These are phyloP conservation scores for Butorides virescens DNA, from an alignment of 2,113 vertebrate species.

Conservation along the genomic window DNA sequence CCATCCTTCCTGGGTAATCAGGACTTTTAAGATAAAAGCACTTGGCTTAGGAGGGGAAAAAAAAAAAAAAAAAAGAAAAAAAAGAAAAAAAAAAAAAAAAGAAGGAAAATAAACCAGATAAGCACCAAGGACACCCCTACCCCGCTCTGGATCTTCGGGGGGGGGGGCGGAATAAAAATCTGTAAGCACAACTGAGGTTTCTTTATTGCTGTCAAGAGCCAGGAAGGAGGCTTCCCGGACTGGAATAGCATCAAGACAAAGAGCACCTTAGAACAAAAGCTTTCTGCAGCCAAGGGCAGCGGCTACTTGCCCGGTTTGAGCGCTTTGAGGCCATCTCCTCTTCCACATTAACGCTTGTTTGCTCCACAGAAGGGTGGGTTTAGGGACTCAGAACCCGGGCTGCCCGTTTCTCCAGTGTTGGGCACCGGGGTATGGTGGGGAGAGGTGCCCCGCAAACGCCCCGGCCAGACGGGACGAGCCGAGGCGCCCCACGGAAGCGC, in stretches of 20 bases:
- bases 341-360: not conserved
- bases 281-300: slow-evolving; percentile 38
- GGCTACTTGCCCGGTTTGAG: not conserved
- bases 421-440: not conserved
- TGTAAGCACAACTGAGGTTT: slow-evolving; percentile 14
- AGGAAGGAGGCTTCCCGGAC: slow-evolving; percentile 39
- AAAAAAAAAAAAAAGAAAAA: rapidly evolving
- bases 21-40: slow-evolving; percentile 31
- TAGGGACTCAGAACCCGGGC: not conserved
- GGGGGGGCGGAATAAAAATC: not conserved
- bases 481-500: rapidly evolving
- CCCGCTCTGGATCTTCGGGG: not conserved
- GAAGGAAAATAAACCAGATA: not conserved
- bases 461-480: not conserved
- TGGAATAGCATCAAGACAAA: slow-evolving; percentile 57
- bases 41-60: not conserved
- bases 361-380: not conserved
- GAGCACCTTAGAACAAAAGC: slow-evolving; percentile 60
- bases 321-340: slow-evolving; percentile 8
- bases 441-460: not conserved
- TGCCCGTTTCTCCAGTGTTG: not conserved
- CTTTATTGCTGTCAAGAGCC: slow-evolving; percentile 54
- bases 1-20: not conserved
- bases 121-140: not conserved
- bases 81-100: too few species aligned